Conservation (phyloP, 2,797 vertebrate genomes). For the Neosalanx taihuensis region DNA sequence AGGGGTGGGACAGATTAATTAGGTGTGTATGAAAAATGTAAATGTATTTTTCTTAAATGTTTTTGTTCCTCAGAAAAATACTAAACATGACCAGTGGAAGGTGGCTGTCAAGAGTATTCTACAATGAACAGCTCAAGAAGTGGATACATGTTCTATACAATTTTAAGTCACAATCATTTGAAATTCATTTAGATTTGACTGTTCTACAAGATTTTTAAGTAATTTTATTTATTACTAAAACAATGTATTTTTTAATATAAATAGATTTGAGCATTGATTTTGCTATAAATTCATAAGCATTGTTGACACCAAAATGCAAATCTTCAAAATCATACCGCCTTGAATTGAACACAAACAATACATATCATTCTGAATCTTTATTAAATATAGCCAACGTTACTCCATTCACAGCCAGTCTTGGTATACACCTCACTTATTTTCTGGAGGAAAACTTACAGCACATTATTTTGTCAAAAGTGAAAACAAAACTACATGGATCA, state of each 20-base stretch:
- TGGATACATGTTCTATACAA: no score
- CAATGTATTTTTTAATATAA: no score
- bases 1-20: background rate
- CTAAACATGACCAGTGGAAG: slow-evolving; percentile 21
- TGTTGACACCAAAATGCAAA: background rate
- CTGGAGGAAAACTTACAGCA: slow-evolving; percentile 43
- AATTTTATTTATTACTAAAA: no score
- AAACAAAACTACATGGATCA: slow-evolving; percentile 53
- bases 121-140: no score
- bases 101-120: background rate
- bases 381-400: slow-evolving; percentile 59
- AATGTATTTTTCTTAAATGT: slow-evolving; percentile 19
- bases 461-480: slow-evolving; percentile 37
- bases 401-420: slow-evolving; percentile 54
- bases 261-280: no score
- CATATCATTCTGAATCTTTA: slow-evolving; percentile 39
- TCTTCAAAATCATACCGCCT: background rate
- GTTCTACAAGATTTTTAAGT: no score
- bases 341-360: slow-evolving; percentile 1
- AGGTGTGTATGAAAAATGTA: background rate
- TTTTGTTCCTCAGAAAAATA: slow-evolving; percentile 31
- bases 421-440: slow-evolving; percentile 64
- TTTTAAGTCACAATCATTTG: no score
- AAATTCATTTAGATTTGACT: no score
- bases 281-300: no score